Evolutionary conservation across 2,113 vertebrate genomes (phyloP).

Genomic region (Boleophthalmus pectinirostris): DNA sequence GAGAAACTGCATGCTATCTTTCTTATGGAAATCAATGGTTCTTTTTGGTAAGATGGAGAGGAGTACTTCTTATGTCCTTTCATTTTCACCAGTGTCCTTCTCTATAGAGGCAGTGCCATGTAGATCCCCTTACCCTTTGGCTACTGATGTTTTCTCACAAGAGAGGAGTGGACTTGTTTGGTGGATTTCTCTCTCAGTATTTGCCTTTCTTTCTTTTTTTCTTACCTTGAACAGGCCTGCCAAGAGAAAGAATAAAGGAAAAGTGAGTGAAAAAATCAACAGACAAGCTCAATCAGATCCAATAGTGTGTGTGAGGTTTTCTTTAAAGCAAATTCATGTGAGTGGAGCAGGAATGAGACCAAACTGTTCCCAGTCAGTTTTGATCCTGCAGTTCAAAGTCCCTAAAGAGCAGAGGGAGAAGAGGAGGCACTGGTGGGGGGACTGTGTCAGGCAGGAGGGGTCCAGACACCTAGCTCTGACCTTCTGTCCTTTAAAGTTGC

Average conservation of each 20-base stretch:
- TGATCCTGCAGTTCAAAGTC: constrained; percentile 83
- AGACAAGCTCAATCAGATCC: constrained; percentile 73
- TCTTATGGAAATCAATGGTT: constrained; percentile 98
- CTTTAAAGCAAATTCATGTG: constrained; percentile 75
- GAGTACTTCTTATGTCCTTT: constrained; percentile 84
- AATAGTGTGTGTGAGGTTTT: constrained; percentile 73
- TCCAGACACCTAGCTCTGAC: constrained; percentile 77
- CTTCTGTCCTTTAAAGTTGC: constrained; percentile 81
- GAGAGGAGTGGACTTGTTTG: constrained; percentile 92
- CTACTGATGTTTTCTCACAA: constrained; percentile 92
- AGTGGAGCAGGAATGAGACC: constrained; percentile 71
- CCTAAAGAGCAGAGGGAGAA: constrained; percentile 40
- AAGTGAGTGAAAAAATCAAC: constrained; percentile 59
- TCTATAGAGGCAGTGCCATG: constrained; percentile 91
- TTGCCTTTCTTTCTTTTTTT: constrained; percentile 48
- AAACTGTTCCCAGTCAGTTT: constrained; percentile 78
- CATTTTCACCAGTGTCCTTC: constrained; percentile 89
- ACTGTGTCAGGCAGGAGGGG: constrained; percentile 19
- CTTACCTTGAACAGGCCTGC: constrained; percentile 76
- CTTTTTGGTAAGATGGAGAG: constrained; percentile 76
- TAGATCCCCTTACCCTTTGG: constrained; percentile 93
- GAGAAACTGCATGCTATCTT: constrained; percentile 93
- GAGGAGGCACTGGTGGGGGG: constrained; percentile 35
- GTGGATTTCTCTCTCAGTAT: constrained; percentile 78
- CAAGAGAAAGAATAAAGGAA: constrained; percentile 57